A percentile compares a stretch with the other conserved stretches of the same genome.
Conservation (phyloP, 2,888 invertebrate genomes). For the Heliconius hortense region DNA sequence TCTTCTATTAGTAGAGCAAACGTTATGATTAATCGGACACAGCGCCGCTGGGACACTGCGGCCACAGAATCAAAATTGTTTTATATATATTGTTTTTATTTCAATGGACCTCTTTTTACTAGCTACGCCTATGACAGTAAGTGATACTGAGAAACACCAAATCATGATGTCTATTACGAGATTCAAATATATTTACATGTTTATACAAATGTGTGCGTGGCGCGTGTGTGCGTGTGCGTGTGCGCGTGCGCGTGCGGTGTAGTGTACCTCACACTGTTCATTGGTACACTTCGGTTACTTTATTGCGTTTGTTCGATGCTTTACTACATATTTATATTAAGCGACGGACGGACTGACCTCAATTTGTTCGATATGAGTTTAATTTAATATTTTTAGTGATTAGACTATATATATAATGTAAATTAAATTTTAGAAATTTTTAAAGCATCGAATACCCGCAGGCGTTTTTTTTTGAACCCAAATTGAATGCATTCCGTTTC, state of each 20-base stretch:
- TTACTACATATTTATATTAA: not conserved
- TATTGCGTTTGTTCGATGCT: constrained; percentile 23
- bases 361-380: not conserved
- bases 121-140: constrained; percentile 26
- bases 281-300: constrained; percentile 38
- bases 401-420: not conserved
- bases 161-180: constrained; percentile 47
- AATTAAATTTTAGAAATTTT: not conserved
- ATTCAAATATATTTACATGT: constrained; percentile 49
- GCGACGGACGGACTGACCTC: not conserved
- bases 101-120: not conserved
- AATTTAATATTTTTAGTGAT: not conserved
- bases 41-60: not conserved
- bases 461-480: constrained; percentile 47
- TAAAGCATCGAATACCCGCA: constrained; percentile 28
- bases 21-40: too few relatives aligned
- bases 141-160: constrained; percentile 46
- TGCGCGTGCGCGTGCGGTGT: constrained; percentile 42
- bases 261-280: constrained; percentile 61
- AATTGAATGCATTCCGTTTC: constrained; percentile 57
- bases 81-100: not conserved
- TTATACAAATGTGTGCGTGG: constrained; percentile 44
- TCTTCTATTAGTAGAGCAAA: too few relatives aligned
- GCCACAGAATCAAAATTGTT: not conserved
- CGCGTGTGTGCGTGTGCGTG: constrained; percentile 36